Evolutionary conservation across 2,797 vertebrate genomes (phyloP), one percentile per base, ranked within the genome.

Genomic region (Mus minutoides): DNA sequence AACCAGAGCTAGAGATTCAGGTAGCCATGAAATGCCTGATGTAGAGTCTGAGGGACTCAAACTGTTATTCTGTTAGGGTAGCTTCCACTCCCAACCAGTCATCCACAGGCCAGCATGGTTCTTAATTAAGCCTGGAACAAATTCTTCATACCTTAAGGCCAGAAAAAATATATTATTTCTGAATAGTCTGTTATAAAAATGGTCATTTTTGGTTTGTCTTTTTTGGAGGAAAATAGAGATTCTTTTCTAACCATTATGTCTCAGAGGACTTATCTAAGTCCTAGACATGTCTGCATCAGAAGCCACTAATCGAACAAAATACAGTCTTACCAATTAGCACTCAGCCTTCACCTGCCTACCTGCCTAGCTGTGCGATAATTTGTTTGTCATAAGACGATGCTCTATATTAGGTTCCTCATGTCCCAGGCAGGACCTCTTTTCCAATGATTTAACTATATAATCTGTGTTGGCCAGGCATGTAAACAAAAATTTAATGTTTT

Each of bases 191-290:
- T 2, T 54, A 88, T 89, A 94, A 86, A 69, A 91, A 88, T 77
- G 46, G 26, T 89, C 56, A 88, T 24, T 82, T 85, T 84, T 80
- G 86, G n/a, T 89, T 96, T 88, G 24, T 83, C 84, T 95, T 80
- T 94, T 60, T 94, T 13, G 12, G 24, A 52, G 26, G 37, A 85
- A 80, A 83, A 69, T 62, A 73, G 54, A 58, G 78, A 54, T 40
- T 91, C 9, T 84, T 91, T 52, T 46, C 26, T 60, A 92, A 75
- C 43, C n/a, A 90, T n/a, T 26, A 11, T 82, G 71, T 6, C 19
- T 9, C 46, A 13, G 40, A 86, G 67, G 52, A 92, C 31, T 64
- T 67, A 62, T 19, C 29, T 60, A 92, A 75, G 49, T 82, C 90
- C 34, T 40, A 88, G 19, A 83, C 49, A 37, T 78, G 29, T 62